Percentiles rank a stretch among this genome's conserved stretches.
Evolutionary conservation across 2,888 invertebrate species (phyloP).

Genomic region (Cryptops parisi): DNA sequence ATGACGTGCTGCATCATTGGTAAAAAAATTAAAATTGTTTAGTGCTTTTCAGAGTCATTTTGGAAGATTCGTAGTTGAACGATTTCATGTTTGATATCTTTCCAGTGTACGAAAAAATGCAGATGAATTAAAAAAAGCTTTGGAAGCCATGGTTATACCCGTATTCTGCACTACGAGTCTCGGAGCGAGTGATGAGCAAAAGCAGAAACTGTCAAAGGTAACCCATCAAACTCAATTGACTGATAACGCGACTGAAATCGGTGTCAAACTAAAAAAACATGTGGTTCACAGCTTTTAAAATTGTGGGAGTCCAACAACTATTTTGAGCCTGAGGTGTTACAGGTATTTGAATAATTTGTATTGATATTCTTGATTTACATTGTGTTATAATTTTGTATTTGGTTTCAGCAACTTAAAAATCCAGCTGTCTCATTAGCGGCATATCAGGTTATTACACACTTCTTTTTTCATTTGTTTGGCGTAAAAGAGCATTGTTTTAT

Average conservation of each 20-base stretch:
- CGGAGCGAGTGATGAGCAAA: conserved; percentile 73
- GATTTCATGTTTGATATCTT: conserved; percentile 2
- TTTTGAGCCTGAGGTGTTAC: conserved; percentile 41
- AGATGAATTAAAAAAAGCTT: conserved; percentile 77
- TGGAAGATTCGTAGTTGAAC: background rate
- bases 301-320: conserved; percentile 86
- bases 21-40: conserved; percentile 40
- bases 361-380: no score
- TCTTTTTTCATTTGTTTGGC: background rate
- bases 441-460: conserved; percentile 27
- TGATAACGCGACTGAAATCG: no score
- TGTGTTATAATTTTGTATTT: conserved; percentile 8
- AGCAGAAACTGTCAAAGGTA: conserved; percentile 74
- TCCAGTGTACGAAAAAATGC: conserved; percentile 87
- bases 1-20: conserved; percentile 97
- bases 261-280: no score
- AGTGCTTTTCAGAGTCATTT: conserved; percentile 2
- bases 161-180: conserved; percentile 92
- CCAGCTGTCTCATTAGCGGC: conserved; percentile 29
- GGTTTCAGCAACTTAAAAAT: conserved; percentile 34
- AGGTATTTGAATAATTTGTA: conserved; percentile 25
- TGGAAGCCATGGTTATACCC: conserved; percentile 91
- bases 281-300: conserved; percentile 60
- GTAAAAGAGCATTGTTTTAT: background rate
- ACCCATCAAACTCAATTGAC: no score